A percentile compares a stretch with the other conserved stretches of the same genome.
These are phyloP conservation scores for Cyprinodon tularosa DNA, from an alignment of 2,113 vertebrate genomes.

Conservation along the genomic window DNA sequence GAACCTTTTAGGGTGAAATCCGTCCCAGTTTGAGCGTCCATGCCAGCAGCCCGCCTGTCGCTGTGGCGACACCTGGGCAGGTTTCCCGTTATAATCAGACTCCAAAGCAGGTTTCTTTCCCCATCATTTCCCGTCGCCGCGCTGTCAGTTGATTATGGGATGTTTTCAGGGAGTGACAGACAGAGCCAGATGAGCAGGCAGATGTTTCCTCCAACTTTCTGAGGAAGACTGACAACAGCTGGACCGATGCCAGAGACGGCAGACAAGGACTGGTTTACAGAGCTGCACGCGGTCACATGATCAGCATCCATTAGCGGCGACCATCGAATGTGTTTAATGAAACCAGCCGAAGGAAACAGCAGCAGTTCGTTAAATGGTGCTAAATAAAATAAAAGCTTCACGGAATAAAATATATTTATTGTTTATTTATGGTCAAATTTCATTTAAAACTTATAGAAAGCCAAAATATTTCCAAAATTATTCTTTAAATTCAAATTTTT, in stretches of 20 bases:
- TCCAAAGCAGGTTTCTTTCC: constrained; percentile 62
- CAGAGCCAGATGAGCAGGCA: constrained; percentile 76
- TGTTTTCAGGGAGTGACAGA: constrained; percentile 52
- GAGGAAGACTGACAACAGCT: constrained; percentile 76
- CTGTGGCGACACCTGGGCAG: constrained; percentile 72
- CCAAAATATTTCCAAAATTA: too few relatives aligned
- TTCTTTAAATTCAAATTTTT: too few relatives aligned
- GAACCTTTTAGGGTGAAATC: not conserved
- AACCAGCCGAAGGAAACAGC: too few relatives aligned
- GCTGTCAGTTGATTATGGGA: constrained; percentile 60
- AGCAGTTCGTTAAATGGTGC: too few relatives aligned
- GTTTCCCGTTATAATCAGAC: constrained; percentile 69
- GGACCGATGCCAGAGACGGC: constrained; percentile 66
- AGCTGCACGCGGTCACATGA: too few relatives aligned
- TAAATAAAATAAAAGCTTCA: too few relatives aligned
- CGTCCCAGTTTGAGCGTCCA: not conserved
- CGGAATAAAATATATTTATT: too few relatives aligned
- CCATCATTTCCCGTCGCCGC: constrained; percentile 64
- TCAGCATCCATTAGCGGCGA: too few relatives aligned
- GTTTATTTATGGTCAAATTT: too few relatives aligned
- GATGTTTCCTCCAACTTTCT: constrained; percentile 73
- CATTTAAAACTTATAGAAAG: too few relatives aligned
- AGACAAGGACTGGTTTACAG: not conserved
- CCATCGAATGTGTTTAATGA: too few relatives aligned
- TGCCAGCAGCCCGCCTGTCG: constrained; percentile 44